phyloP scores from a whole-genome alignment of 1,140 invertebrate genomes.

The Atopsyche davidsoni region DNA sequence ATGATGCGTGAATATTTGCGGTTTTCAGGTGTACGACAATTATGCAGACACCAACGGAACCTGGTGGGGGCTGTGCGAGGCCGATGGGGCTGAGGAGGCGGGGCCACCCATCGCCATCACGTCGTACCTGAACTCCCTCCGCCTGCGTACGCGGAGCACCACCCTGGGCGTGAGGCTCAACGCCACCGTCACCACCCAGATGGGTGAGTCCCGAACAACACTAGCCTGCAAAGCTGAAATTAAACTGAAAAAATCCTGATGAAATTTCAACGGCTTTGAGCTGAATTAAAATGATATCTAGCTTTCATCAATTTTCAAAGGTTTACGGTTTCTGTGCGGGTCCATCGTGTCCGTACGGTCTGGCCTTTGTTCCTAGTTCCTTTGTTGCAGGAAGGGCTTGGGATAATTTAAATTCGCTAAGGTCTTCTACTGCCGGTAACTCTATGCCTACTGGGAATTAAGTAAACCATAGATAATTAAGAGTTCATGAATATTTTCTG shows the following conservation, averaged over 20 bases:
- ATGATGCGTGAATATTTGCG: conserved; percentile 1
- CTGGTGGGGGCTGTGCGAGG: conserved; percentile 55
- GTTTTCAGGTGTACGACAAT: conserved; percentile 50
- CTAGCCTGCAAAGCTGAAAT: neutral
- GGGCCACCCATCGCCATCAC: conserved; percentile 51
- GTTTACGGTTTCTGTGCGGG: too few species aligned
- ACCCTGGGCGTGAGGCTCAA: conserved; percentile 47
- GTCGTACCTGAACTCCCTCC: conserved; percentile 56
- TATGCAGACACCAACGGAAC: conserved; percentile 62
- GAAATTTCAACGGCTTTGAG: too few species aligned
- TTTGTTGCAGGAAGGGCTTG: too few species aligned
- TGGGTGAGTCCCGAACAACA: conserved; percentile 12
- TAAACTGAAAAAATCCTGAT: neutral
- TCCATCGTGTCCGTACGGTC: too few species aligned
- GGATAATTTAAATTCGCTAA: too few species aligned
- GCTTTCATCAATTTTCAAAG: too few species aligned
- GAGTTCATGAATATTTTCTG: too few species aligned
- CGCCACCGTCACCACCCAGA: conserved; percentile 35
- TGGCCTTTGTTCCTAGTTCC: too few species aligned
- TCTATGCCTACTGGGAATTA: too few species aligned
- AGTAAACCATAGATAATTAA: too few species aligned
- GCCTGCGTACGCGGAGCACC: conserved; percentile 48
- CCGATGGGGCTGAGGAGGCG: conserved; percentile 34
- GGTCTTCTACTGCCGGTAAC: too few species aligned
- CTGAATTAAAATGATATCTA: too few species aligned